Evolutionary conservation across 2,888 invertebrate genomes (phyloP), one percentile per base, ranked within the genome.

Genomic region (Pollenia griseotomentosa): DNA sequence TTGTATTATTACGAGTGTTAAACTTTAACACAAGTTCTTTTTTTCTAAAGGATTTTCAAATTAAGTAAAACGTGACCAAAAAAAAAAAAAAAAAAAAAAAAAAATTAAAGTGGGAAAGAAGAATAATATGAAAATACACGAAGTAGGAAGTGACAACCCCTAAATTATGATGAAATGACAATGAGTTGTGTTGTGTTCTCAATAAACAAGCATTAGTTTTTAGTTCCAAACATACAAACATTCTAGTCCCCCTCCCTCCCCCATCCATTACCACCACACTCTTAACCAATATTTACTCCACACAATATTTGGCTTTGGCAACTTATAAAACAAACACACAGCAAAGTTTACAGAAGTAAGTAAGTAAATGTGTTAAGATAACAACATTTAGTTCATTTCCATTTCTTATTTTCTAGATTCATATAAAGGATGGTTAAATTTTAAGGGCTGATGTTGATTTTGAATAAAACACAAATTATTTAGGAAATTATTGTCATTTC

Each of bases 11-110:
- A 66, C 78, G 65, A 84, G 83, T 79, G 83, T 71, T 78, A 79
- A 84, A 84, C 83, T 84, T 79, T 79, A 74, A 84, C 84, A 84
- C 68, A 53, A 84, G 73, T 65, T 65, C 40, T 59, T 44, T 84
- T 80, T 79, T 71, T 68, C 79, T 79, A 79, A 79, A 78, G 73
- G 78, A 84, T 84, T 84, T 84, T 73, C 73, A 78, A 73, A 83
- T 83, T 73, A 79, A 84, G 73, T 40, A 73, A 73, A 84, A 84
- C 83, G 83, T 84, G 83, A 84, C 83, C 83, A 42, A 79, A 65
- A 53, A 46, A 65, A 48, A 48, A 63, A 42, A 5, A 48, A 23
- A 23, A 11, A 10, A 53, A 59, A 10, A 66, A 46, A 48, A 23
- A 23, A 11, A 10, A 33, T 16, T 48, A 19, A 57, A 23, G 11